phyloP scores from a whole-genome alignment of 2,113 vertebrate genomes.

The Proteles cristata region DNA sequence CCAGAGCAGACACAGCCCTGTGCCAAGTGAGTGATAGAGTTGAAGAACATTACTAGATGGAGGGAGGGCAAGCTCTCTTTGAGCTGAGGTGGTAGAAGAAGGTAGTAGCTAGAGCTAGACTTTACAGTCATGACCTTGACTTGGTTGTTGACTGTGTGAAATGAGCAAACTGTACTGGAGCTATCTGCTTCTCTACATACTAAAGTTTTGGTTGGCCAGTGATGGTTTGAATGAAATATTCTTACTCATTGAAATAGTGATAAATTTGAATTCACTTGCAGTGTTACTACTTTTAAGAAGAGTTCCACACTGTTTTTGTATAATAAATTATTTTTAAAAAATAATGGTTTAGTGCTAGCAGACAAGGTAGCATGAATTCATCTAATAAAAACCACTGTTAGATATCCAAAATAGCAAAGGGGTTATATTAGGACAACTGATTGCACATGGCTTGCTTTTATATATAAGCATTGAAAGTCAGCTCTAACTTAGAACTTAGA shows the following conservation, averaged over 20 bases:
- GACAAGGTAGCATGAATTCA: not conserved
- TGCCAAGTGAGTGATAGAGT: not conserved
- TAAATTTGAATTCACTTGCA: slow-evolving; percentile 9
- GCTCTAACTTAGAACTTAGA: slow-evolving; percentile 25
- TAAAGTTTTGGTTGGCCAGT: not conserved
- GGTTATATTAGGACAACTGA: not conserved
- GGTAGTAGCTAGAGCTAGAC: not conserved
- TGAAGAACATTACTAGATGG: not conserved
- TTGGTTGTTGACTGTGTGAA: not conserved
- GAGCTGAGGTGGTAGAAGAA: not conserved
- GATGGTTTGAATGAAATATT: not conserved
- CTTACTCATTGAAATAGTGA: not conserved
- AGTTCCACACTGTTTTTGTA: not conserved
- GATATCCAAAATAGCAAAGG: slow-evolving; percentile 7
- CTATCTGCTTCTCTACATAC: not conserved
- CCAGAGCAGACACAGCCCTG: not conserved
- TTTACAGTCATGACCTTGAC: not conserved
- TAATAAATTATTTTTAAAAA: not conserved
- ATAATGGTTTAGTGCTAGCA: not conserved
- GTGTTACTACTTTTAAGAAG: not conserved
- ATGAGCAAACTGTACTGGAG: not conserved
- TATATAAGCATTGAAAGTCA: not conserved
- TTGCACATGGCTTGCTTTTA: not conserved
- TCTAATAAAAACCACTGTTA: not conserved
- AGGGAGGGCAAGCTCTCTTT: not conserved